A percentile compares a stretch with the other conserved stretches of the same genome.
Conservation (phyloP, 2,113 vertebrate genomes). For the Trogon surrucura region DNA sequence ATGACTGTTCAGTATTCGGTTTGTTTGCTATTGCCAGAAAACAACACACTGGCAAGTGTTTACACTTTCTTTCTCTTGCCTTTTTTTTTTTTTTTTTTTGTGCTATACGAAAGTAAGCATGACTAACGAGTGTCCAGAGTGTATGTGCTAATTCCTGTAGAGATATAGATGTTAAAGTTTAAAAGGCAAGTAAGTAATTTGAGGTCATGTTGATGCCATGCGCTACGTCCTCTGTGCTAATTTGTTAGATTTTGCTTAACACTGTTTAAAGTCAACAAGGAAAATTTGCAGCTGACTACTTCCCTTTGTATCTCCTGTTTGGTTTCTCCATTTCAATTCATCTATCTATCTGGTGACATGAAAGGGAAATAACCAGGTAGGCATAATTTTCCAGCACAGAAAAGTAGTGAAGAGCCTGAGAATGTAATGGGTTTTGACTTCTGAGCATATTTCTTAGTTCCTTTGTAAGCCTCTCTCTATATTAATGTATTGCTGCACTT, state of each 20-base stretch:
- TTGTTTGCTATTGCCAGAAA: slow-evolving; percentile 70
- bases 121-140: slow-evolving; percentile 43
- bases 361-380: slow-evolving; percentile 43
- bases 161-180: background rate
- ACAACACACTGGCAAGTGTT: slow-evolving; percentile 62
- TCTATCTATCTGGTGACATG: background rate
- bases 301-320: background rate
- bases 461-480: slow-evolving; percentile 50
- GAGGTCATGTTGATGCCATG: background rate
- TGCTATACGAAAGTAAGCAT: slow-evolving; percentile 11
- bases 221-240: background rate
- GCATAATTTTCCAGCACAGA: slow-evolving; percentile 6
- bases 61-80: background rate
- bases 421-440: slow-evolving; percentile 25
- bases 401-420: background rate
- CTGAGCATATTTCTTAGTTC: slow-evolving; percentile 27
- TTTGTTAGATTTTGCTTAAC: background rate
- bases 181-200: background rate
- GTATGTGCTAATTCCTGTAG: background rate
- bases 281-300: slow-evolving; percentile 16
- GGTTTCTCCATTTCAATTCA: background rate
- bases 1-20: slow-evolving; percentile 66
- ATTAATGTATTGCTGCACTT: slow-evolving; percentile 61
- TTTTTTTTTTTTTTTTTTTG: background rate
- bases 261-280: background rate